Evolutionary conservation across 2,888 invertebrate genomes (phyloP), one percentile per base, ranked within the genome.

Genomic region (Pachliopta kotzebuea): DNA sequence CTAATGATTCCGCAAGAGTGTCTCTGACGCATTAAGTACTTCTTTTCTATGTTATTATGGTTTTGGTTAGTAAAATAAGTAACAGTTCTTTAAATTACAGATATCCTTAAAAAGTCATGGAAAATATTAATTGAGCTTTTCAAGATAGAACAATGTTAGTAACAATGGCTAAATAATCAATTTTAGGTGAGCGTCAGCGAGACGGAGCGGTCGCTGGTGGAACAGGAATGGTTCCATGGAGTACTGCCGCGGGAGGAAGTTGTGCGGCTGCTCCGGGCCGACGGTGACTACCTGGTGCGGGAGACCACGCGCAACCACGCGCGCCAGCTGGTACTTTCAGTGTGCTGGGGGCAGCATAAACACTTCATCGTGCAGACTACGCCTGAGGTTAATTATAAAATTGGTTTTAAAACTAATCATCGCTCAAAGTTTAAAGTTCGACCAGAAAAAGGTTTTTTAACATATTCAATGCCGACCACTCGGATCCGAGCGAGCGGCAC

Each of bases 161-260:
- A 45, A 45, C 18, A 45, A 45, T 45, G 21, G 21, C 3, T 21
- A 8, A 52, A 52, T 21, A 21, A 52, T 21, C n/a, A 52, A 52
- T 71, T 31, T 6, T 71, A 91, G 91, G 88, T 91, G 67, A 85
- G 83, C 70, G 90, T 88, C 69, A 85, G 85, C 59, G 91, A 92
- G 74, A 90, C 88, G 21, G 95, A 94, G 78, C 94, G 95, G 53
- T 94, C 95, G 17, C 86, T 96, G 56, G 95, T 97, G 69, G 97
- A 98, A 74, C 98, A 98, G 86, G 98, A 98, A 83, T 98, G 98
- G 98, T 98, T 98, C 88, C 99, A 99, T 80, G 99, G 99, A 0
- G 98, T 98, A 17, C 87, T 99, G 66, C 99, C 99, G 0, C 93
- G 99, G 18, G 98, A 98, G 85, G 98, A 99, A 90, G 98, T 98